Percentiles rank a stretch among this genome's conserved stretches.
These are phyloP conservation scores for Epinotia brunnichana DNA, from an alignment of 2,888 invertebrate genomes.

Conservation along the genomic window DNA sequence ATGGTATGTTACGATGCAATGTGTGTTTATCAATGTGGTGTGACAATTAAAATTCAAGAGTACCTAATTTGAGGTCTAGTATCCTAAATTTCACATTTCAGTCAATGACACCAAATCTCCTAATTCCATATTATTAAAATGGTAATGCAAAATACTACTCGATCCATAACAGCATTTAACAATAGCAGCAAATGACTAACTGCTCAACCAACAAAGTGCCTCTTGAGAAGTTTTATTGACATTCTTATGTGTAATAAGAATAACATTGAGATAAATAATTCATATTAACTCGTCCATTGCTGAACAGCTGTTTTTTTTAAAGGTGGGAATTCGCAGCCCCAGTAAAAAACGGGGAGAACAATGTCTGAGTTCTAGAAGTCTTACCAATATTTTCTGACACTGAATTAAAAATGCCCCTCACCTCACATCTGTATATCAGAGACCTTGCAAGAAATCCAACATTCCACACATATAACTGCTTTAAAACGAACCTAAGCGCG, in stretches of 20 bases:
- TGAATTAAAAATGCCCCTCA: constrained; percentile 4
- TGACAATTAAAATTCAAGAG: not conserved
- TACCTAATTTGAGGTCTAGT: not conserved
- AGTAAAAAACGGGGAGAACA: no score
- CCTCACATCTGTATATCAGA: not conserved
- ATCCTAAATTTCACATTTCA: not conserved
- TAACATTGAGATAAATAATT: no score
- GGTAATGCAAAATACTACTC: not conserved
- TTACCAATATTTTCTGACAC: constrained; percentile 4
- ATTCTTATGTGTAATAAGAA: not conserved
- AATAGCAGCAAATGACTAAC: not conserved
- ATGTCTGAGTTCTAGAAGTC: not conserved
- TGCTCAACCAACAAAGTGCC: no score
- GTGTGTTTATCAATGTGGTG: constrained; percentile 11
- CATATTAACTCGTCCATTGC: no score
- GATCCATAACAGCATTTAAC: not conserved
- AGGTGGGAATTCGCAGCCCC: no score
- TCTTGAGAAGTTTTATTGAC: not conserved
- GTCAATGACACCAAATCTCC: not conserved
- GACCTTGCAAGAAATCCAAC: constrained; percentile 20
- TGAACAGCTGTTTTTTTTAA: no score
- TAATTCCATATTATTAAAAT: not conserved
- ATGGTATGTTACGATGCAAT: not conserved
- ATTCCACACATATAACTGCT: constrained; percentile 20
- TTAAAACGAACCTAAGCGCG: constrained; percentile 22